phyloP scores from a whole-genome alignment of 2,797 vertebrate species.

The Iguana delicatissima region DNA sequence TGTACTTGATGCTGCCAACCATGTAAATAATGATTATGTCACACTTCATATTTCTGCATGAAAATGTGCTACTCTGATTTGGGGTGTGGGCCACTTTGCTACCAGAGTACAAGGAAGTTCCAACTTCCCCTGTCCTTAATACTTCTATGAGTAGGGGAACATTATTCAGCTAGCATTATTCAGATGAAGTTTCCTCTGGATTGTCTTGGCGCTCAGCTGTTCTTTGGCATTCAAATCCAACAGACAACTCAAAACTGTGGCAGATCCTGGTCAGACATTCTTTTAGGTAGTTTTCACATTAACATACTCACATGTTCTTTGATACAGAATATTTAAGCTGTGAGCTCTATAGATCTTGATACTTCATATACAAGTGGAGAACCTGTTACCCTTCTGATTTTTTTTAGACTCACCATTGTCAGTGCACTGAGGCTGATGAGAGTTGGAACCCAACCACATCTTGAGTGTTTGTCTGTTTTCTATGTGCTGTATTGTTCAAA shows the following conservation, averaged over 20 bases:
- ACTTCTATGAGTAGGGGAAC: not conserved
- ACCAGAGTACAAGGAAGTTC: not conserved
- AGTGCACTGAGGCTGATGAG: not conserved
- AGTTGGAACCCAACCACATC: not conserved
- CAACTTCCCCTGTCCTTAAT: not conserved
- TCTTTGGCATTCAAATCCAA: not conserved
- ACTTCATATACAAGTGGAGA: not conserved
- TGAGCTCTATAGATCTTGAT: not conserved
- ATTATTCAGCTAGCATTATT: not conserved
- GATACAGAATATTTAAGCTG: not conserved
- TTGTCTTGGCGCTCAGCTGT: not conserved
- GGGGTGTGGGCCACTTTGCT: not conserved
- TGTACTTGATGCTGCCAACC: not conserved
- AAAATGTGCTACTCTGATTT: not conserved
- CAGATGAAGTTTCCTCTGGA: not conserved
- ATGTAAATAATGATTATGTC: not conserved
- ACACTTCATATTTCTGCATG: not conserved
- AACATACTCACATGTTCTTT: not conserved
- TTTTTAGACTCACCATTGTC: not conserved
- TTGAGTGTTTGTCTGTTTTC: not conserved
- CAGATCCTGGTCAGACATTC: not conserved
- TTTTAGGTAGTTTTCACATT: not conserved
- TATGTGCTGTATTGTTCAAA: too few species aligned
- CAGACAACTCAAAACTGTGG: not conserved
- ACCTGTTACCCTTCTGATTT: not conserved